Evolutionary conservation across 2,797 vertebrate species (phyloP).

Genomic region (Epinephelus coioides): DNA sequence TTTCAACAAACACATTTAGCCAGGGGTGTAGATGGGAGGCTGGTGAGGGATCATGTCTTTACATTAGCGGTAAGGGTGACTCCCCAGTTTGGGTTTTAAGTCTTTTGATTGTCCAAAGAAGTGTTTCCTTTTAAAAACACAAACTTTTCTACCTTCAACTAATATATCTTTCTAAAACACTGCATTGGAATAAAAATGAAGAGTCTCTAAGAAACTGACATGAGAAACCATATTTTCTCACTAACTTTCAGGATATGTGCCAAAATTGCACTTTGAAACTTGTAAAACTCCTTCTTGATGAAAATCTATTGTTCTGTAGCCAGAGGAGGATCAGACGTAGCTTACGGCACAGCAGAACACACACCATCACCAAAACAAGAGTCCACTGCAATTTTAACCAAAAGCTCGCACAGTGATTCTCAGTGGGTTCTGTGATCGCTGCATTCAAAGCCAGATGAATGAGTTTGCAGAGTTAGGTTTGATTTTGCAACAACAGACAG

Average conservation of each 20-base stretch:
- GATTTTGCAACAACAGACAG: slow-evolving; percentile 31
- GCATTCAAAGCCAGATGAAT: slow-evolving; percentile 50
- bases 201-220: slow-evolving; percentile 15
- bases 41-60: neutral
- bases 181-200: neutral
- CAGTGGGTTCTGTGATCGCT: slow-evolving; percentile 31
- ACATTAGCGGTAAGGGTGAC: neutral
- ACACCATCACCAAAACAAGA: slow-evolving; percentile 12
- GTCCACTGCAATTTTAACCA: neutral
- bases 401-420: slow-evolving; percentile 25
- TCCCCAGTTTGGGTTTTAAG: neutral
- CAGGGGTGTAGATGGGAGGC: neutral
- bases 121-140: neutral
- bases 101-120: neutral
- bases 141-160: neutral
- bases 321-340: slow-evolving; percentile 29
- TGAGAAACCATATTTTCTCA: slow-evolving; percentile 1
- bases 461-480: slow-evolving; percentile 27
- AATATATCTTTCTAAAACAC: neutral
- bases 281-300: slow-evolving; percentile 2
- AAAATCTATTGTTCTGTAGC: slow-evolving; percentile 4
- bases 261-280: slow-evolving; percentile 30
- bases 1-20: neutral
- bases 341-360: slow-evolving; percentile 16
- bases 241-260: slow-evolving; percentile 8